A percentile compares a stretch with the other conserved stretches of the same genome.
Conservation (phyloP, 2,113 vertebrate species). For the Solea senegalensis region DNA sequence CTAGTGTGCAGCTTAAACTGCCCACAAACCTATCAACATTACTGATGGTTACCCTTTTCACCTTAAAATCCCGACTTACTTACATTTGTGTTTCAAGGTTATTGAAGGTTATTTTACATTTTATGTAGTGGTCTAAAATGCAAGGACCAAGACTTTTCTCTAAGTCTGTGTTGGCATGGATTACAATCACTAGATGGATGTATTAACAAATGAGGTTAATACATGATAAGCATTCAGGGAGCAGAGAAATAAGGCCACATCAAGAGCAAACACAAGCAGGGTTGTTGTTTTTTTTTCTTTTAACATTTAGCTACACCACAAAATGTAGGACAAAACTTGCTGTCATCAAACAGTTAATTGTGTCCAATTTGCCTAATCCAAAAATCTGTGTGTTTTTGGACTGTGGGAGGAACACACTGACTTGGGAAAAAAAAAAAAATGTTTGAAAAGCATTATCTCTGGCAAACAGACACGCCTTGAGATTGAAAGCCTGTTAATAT, state of each 20-base stretch:
- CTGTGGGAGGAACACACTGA: too few species aligned
- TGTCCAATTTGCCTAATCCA: too few species aligned
- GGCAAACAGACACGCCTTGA: neutral
- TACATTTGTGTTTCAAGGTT: too few species aligned
- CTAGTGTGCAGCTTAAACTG: too few species aligned
- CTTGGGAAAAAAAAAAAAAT: neutral
- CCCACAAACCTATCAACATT: too few species aligned
- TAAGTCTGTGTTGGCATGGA: conserved; percentile 33
- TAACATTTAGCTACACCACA: conserved; percentile 17
- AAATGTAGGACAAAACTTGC: neutral
- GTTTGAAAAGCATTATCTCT: neutral
- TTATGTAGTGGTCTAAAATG: conserved; percentile 11
- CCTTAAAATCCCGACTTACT: too few species aligned
- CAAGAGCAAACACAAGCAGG: conserved; percentile 13
- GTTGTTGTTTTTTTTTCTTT: neutral
- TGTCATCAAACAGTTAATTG: neutral
- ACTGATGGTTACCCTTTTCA: too few species aligned
- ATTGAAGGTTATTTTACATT: neutral
- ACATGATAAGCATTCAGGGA: conserved; percentile 56
- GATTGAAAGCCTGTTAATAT: neutral
- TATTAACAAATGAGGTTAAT: conserved; percentile 71
- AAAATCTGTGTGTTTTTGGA: too few species aligned
- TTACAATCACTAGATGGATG: conserved; percentile 47
- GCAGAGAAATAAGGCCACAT: conserved; percentile 58
- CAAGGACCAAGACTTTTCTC: conserved; percentile 14